phyloP scores from a whole-genome alignment of 2,113 vertebrate genomes.

The Lagopus leucura region DNA sequence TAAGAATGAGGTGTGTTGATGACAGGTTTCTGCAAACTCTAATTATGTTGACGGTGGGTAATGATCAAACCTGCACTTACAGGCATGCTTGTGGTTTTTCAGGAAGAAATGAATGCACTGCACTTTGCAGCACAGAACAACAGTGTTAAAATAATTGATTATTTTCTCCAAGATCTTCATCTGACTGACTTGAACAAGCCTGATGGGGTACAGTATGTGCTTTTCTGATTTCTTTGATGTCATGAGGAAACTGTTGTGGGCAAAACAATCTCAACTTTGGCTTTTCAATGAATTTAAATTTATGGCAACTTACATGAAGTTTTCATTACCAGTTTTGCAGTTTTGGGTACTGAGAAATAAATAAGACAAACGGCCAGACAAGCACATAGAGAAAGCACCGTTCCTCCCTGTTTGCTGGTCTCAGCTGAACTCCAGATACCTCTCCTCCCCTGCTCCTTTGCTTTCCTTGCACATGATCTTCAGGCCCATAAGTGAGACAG shows the following conservation, averaged over 20 bases:
- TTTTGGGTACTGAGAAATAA: neutral
- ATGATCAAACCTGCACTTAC: neutral
- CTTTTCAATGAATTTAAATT: neutral
- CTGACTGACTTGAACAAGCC: slow-evolving; percentile 86
- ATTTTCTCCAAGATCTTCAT: slow-evolving; percentile 88
- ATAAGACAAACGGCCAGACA: neutral
- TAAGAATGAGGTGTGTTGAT: slow-evolving; percentile 81
- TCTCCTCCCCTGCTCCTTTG: neutral
- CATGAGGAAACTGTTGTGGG: neutral
- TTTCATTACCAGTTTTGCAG: neutral
- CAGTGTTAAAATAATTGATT: slow-evolving; percentile 82
- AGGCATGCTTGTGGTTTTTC: neutral
- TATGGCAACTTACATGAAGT: neutral
- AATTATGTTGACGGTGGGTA: neutral
- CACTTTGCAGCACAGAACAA: slow-evolving; percentile 91
- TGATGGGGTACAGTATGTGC: slow-evolving; percentile 75
- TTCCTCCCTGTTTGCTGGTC: neutral
- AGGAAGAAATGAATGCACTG: slow-evolving; percentile 89
- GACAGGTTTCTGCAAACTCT: neutral
- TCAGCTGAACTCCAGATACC: neutral
- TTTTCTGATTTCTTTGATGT: neutral
- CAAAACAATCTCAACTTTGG: neutral
- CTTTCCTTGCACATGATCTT: neutral
- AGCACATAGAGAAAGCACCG: neutral
- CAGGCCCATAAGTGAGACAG: accelerated